These are phyloP conservation scores for Apolygus lucorum DNA, from an alignment of 1,140 invertebrate genomes.

Conservation along the genomic window DNA sequence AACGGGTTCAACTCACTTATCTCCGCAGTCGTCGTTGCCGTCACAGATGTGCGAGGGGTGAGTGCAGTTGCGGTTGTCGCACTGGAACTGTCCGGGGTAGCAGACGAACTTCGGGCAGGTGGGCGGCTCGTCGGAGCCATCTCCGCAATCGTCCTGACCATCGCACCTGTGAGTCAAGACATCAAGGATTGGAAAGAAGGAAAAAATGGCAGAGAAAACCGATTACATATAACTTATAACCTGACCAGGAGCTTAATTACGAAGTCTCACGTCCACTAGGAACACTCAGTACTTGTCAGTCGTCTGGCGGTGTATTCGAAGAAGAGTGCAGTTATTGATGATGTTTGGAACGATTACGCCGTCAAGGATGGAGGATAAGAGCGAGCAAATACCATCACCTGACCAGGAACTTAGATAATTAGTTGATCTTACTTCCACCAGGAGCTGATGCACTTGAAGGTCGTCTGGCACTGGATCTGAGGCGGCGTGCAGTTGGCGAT, in stretches of 20 bases:
- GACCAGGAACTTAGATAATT: conserved; percentile 19
- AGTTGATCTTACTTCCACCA: conserved; percentile 51
- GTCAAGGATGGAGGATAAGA: too few relatives aligned
- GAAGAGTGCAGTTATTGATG: too few relatives aligned
- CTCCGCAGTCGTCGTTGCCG: conserved; percentile 55
- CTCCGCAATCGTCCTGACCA: conserved; percentile 63
- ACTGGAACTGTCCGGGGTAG: conserved; percentile 69
- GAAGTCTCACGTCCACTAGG: too few relatives aligned
- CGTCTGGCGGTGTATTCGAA: too few relatives aligned
- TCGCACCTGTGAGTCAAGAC: conserved; percentile 14
- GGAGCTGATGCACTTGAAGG: conserved; percentile 60
- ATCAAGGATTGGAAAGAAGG: too few relatives aligned
- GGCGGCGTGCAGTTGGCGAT: conserved; percentile 67
- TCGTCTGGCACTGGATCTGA: conserved; percentile 64
- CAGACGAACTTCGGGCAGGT: conserved; percentile 63
- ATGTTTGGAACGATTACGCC: too few relatives aligned
- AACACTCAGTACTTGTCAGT: too few relatives aligned
- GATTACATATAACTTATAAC: too few relatives aligned
- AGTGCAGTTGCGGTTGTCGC: conserved; percentile 53
- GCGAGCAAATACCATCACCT: too few relatives aligned
- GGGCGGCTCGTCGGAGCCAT: conserved; percentile 64
- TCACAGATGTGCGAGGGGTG: conserved; percentile 63
- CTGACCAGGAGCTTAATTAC: too few relatives aligned
- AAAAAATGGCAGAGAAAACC: too few relatives aligned
- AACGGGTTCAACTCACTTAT: conserved; percentile 34